Percentiles rank a stretch among this genome's conserved stretches.
Conservation (phyloP, 2,113 vertebrate genomes). For the Xiphophorus maculatus region DNA sequence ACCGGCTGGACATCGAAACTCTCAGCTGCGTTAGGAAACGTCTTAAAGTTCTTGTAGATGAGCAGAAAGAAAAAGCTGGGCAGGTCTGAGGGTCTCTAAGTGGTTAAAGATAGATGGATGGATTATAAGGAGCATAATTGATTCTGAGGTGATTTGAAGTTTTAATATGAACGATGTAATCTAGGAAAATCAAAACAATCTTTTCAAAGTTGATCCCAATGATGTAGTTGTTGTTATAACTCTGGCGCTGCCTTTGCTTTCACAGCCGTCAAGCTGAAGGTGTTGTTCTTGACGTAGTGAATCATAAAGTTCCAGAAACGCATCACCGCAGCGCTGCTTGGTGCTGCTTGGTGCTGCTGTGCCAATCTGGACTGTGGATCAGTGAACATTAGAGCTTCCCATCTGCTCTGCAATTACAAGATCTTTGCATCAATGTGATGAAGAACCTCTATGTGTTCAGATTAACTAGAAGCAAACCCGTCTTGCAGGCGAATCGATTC, state of each 20-base stretch:
- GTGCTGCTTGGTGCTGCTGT: not conserved
- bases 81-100: too few relatives aligned
- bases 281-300: conserved; percentile 4
- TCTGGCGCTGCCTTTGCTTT: not conserved
- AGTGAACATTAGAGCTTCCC: not conserved
- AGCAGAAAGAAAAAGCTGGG: too few relatives aligned
- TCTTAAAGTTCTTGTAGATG: too few relatives aligned
- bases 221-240: too few relatives aligned
- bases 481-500: not conserved
- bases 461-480: not conserved
- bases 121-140: too few relatives aligned
- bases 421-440: conserved; percentile 50
- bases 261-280: not conserved
- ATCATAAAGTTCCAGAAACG: conserved; percentile 3
- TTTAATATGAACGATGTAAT: too few relatives aligned
- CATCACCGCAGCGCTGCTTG: not conserved
- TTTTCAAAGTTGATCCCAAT: too few relatives aligned
- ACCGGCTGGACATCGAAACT: too few relatives aligned
- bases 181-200: too few relatives aligned
- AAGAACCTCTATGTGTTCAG: conserved; percentile 12
- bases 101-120: too few relatives aligned
- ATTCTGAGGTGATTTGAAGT: too few relatives aligned
- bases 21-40: too few relatives aligned
- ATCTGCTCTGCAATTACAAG: not conserved
- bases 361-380: not conserved